Percentiles rank a stretch among this genome's conserved stretches.
Conservation (phyloP, 2,113 vertebrate species). For the Ornithorhynchus anatinus region DNA sequence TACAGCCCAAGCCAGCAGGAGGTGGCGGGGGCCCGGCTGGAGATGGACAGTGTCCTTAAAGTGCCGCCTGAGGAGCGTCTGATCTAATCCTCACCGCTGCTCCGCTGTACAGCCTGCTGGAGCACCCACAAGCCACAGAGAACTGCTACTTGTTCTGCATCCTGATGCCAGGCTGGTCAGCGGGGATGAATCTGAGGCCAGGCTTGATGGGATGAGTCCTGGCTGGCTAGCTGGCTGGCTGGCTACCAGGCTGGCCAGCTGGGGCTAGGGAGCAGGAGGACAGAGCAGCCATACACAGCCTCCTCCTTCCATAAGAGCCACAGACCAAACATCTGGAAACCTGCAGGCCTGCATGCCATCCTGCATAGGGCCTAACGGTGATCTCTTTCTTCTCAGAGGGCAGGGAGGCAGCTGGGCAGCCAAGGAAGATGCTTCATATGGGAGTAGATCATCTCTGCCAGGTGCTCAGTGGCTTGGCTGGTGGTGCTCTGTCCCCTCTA, state of each 20-base stretch:
- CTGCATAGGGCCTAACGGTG: no score
- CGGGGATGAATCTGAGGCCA: neutral
- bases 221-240: neutral
- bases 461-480: neutral
- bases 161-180: no score
- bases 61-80: conserved; percentile 95
- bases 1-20: conserved; percentile 98
- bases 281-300: no score
- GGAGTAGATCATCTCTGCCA: neutral
- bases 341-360: no score
- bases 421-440: neutral
- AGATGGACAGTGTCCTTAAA: conserved; percentile 98
- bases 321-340: no score
- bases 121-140: neutral
- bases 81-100: conserved; percentile 73
- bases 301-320: no score
- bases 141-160: no score
- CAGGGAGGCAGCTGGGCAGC: no score
- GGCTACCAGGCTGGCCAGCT: no score
- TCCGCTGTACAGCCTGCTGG: neutral
- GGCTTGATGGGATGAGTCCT: neutral
- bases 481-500: neutral
- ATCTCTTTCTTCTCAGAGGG: no score
- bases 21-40: conserved; percentile 91
- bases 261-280: no score